Percentiles rank a stretch among this genome's conserved stretches.
Evolutionary conservation across 30 jellyfish, hydroid and myxozoan species (phyloP).

Genomic region (Turritopsis rubra): DNA sequence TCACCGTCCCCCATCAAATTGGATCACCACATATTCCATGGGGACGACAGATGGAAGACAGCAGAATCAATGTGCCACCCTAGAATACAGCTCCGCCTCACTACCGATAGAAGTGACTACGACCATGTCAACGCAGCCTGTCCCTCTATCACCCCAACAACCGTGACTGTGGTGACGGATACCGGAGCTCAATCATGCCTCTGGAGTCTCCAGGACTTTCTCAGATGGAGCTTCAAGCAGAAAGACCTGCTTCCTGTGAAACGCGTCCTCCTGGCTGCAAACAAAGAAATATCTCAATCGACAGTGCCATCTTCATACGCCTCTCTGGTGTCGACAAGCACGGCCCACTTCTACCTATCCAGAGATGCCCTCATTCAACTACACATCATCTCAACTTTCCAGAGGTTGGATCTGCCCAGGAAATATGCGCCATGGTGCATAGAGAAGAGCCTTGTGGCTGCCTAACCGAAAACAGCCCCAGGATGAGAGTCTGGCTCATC

Average conservation of each 20-base stretch:
- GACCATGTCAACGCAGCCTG: neutral
- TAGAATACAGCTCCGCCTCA: neutral
- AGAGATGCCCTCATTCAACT: neutral
- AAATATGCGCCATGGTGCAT: neutral
- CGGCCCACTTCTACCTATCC: slow-evolving; percentile 12
- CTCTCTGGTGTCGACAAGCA: neutral
- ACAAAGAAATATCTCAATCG: neutral
- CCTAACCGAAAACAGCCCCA: neutral
- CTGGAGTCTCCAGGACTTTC: neutral
- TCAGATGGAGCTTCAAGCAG: neutral
- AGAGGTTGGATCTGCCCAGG: neutral
- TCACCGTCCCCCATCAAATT: neutral
- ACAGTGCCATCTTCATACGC: slow-evolving; percentile 10
- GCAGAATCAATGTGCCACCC: neutral
- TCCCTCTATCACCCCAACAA: neutral
- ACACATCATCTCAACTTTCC: neutral
- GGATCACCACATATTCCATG: neutral
- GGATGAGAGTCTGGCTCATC: slow-evolving; percentile 1
- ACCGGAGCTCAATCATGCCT: slow-evolving; percentile 13
- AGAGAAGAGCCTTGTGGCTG: neutral
- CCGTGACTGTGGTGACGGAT: slow-evolving; percentile 2
- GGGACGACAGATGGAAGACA: neutral
- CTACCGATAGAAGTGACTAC: neutral
- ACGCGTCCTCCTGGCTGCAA: neutral
- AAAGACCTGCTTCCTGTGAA: neutral